A percentile compares a stretch with the other conserved stretches of the same genome.
phyloP scores from a whole-genome alignment of 2,797 vertebrate genomes.

The Netta rufina region DNA sequence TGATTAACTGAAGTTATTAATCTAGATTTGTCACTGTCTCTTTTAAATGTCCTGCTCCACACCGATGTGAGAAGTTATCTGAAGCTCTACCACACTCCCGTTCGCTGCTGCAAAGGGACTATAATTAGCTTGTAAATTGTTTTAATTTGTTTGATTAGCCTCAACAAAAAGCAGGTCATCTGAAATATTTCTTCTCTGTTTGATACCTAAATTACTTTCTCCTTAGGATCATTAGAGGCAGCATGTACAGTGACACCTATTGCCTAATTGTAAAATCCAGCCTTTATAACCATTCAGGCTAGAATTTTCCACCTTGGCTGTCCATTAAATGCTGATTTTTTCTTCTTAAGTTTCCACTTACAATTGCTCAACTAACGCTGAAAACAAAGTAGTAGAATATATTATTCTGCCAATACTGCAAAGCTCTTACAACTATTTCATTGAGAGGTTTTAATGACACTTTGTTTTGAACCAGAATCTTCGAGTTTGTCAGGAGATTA shows the following conservation, averaged over 20 bases:
- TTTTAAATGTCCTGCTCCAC: slow-evolving; percentile 3
- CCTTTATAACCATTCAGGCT: slow-evolving; percentile 4
- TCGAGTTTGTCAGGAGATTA: background rate
- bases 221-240: background rate
- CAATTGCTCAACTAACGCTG: background rate
- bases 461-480: background rate
- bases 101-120: background rate
- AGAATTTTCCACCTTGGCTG: background rate
- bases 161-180: slow-evolving; percentile 27
- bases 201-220: slow-evolving; percentile 51
- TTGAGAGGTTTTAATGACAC: background rate
- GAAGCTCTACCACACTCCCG: background rate
- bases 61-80: background rate
- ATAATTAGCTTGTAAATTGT: slow-evolving; percentile 30
- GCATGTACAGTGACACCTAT: background rate
- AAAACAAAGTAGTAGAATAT: background rate
- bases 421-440: background rate
- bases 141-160: slow-evolving; percentile 53
- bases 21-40: background rate
- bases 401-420: background rate
- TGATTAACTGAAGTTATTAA: background rate
- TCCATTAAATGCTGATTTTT: background rate
- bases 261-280: background rate
- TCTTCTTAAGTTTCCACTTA: background rate
- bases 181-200: slow-evolving; percentile 44